Percentiles rank a stretch among this genome's conserved stretches.
phyloP scores from a whole-genome alignment of 2,797 vertebrate genomes.

The Tangara arthus region DNA sequence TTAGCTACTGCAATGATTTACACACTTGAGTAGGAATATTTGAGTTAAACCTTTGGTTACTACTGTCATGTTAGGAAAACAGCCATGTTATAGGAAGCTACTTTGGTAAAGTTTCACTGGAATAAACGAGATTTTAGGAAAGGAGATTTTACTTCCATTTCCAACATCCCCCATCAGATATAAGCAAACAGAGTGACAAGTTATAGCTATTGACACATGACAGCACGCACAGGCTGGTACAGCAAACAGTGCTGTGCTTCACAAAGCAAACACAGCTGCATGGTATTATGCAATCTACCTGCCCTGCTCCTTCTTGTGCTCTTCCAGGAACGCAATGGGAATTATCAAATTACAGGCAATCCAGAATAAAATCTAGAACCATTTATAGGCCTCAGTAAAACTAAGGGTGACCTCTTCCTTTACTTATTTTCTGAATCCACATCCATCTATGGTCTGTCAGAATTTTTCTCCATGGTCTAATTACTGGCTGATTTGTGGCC shows the following conservation, averaged over 20 bases:
- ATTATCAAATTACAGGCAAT: not conserved
- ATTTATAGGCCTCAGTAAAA: not conserved
- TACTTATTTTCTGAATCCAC: not conserved
- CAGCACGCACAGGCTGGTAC: not conserved
- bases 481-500: not conserved
- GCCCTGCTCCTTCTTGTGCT: not conserved
- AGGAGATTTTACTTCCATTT: not conserved
- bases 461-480: not conserved
- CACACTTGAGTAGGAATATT: not conserved
- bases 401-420: not conserved
- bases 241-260: not conserved
- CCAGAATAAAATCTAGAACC: not conserved
- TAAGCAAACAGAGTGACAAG: not conserved
- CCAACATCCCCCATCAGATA: not conserved
- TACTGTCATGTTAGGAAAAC: not conserved
- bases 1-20: not conserved
- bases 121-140: not conserved
- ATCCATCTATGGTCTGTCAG: not conserved
- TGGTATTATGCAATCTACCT: fast-evolving
- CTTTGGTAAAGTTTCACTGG: not conserved
- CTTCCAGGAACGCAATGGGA: not conserved
- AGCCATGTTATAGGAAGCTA: not conserved
- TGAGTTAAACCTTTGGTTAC: not conserved
- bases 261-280: not conserved
- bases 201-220: not conserved